phyloP scores from a whole-genome alignment of 2,888 invertebrate species.

The Cenopis cana region DNA sequence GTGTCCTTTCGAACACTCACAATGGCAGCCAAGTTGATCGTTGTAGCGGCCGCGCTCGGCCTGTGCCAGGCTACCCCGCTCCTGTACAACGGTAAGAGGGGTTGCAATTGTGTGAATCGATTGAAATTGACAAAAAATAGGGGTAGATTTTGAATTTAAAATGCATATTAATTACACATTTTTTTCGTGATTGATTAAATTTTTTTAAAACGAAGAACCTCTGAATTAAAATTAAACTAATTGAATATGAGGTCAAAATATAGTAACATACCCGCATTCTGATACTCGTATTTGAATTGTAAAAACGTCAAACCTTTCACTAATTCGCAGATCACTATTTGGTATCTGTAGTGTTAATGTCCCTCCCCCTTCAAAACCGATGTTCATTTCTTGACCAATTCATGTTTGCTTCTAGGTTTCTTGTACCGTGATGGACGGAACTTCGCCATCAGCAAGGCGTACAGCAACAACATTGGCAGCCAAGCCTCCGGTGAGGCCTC shows the following conservation, averaged over 20 bases:
- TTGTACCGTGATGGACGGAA: slow-evolving; percentile 71
- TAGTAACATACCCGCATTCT: too few species aligned
- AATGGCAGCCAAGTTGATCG: slow-evolving; percentile 75
- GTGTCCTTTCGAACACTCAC: slow-evolving; percentile 60
- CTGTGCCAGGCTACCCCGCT: slow-evolving; percentile 70
- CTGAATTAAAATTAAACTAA: neutral
- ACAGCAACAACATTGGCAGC: slow-evolving; percentile 59
- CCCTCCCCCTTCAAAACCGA: neutral
- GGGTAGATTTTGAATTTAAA: too few species aligned
- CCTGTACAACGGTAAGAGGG: slow-evolving; percentile 69
- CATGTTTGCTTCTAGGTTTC: slow-evolving; percentile 56
- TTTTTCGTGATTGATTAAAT: neutral
- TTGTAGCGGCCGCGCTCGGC: slow-evolving; percentile 68
- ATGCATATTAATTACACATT: too few species aligned
- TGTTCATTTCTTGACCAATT: neutral
- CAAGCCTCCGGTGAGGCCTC: slow-evolving; percentile 64
- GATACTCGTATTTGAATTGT: too few species aligned
- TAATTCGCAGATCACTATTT: too few species aligned
- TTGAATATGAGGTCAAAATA: too few species aligned
- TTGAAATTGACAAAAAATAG: too few species aligned
- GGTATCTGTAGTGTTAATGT: neutral
- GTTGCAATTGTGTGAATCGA: too few species aligned
- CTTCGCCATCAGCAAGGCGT: slow-evolving; percentile 65
- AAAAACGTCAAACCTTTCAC: too few species aligned
- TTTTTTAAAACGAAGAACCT: too few species aligned